phyloP scores from a whole-genome alignment of 2,888 invertebrate species.

The Cerastis leucographa region DNA sequence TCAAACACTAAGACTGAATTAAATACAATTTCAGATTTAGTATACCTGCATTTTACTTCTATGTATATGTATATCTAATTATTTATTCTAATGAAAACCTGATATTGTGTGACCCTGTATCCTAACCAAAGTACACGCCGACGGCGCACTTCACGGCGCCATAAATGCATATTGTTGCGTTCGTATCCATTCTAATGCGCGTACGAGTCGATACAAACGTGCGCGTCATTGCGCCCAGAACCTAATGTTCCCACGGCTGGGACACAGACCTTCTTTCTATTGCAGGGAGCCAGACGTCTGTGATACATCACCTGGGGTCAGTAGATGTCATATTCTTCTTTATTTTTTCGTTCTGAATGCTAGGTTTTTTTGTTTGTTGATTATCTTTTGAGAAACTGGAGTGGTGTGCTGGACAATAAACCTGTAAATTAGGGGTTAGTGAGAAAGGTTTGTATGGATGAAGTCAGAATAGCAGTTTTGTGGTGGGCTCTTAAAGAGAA shows the following conservation, averaged over 20 bases:
- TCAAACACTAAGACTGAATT: conserved; percentile 41
- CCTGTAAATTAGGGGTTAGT: too few species aligned
- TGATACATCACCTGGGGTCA: background rate
- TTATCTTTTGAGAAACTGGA: too few species aligned
- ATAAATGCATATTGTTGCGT: background rate
- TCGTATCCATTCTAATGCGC: background rate
- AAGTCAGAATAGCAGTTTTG: too few species aligned
- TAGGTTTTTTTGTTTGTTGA: too few species aligned
- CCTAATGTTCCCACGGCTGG: background rate
- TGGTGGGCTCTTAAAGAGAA: too few species aligned
- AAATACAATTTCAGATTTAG: conserved; percentile 44
- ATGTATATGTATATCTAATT: background rate
- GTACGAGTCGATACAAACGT: background rate
- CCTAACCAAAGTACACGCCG: background rate
- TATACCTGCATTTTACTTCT: conserved; percentile 24
- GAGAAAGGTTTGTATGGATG: too few species aligned
- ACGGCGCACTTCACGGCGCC: background rate
- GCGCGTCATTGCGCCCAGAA: background rate
- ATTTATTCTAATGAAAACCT: background rate
- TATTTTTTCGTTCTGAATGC: too few species aligned
- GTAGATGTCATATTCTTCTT: too few species aligned
- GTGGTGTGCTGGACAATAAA: too few species aligned
- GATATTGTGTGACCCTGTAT: background rate
- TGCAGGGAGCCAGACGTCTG: background rate
- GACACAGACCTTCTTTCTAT: background rate